Evolutionary conservation across 2,113 vertebrate species (phyloP), one percentile per base, ranked within the genome.

Genomic region (Notarius lentiginosus): DNA sequence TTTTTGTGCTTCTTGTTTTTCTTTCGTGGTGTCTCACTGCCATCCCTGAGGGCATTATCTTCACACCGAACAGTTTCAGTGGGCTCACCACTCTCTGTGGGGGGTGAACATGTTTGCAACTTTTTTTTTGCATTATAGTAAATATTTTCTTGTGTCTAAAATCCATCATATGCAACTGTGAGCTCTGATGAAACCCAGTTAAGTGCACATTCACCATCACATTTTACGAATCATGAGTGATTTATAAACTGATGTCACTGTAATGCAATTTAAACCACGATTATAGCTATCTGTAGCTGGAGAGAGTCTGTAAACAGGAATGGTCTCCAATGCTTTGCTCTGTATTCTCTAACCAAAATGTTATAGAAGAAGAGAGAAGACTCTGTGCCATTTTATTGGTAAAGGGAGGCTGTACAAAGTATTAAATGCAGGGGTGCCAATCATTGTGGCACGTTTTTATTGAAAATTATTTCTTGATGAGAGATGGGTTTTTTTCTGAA

Each of bases 1-100:
- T 98, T 98, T 94, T 96, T 98, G 90, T 98, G 98, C 85, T 99
- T 99, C 93, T 99, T 99, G 89, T 96, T 97, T 93, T 98, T 98
- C 90, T 99, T 98, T 86, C 93, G 96, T 81, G 97, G 96, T 83
- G 95, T 94, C 92, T 98, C 97, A 89, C 91, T 92, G 47, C 76
- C 92, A 87, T 95, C 95, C 86, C 95, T 95, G 47, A 91, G 94
- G 89, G 94, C 95, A 79, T 95, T 89, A 80, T 95, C 96, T 92
- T 96, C 94, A 68, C n/a, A 15, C 22, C 24, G 51, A 66, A 87
- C 66, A 85, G 92, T 93, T 81, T 93, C 94, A 49, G 88, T 90
- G 73, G 90, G 89, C 53, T 94, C 94, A 27, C 93, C 93, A 77
- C 93, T 93, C 81, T 94, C 94, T 95, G 89, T 66, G 15, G 17